A percentile compares a stretch with the other conserved stretches of the same genome.
phyloP scores from a whole-genome alignment of 2,113 vertebrate species.

The Mesoclemmys tuberculata region DNA sequence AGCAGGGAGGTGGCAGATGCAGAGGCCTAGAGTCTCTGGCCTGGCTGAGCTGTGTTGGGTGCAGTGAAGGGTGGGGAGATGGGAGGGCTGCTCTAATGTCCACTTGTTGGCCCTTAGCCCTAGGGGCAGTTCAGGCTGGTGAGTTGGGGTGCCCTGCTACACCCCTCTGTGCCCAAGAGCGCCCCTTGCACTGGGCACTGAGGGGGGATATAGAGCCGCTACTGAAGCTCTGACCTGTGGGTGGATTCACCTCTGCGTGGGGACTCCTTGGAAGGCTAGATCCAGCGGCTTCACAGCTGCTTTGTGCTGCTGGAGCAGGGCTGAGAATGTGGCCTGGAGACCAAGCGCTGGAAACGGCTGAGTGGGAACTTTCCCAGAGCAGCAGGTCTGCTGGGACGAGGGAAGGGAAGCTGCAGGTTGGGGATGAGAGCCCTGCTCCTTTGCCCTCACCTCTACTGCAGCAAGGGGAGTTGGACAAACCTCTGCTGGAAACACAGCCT shows the following conservation, averaged over 20 bases:
- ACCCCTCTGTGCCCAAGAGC: neutral
- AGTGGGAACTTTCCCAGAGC: neutral
- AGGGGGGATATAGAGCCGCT: neutral
- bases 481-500: neutral
- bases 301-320: neutral
- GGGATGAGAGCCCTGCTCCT: neutral
- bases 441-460: neutral
- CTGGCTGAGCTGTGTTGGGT: neutral
- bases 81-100: neutral
- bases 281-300: neutral
- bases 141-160: neutral
- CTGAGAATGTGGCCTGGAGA: neutral
- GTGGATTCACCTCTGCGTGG: neutral
- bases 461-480: neutral
- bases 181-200: neutral
- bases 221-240: neutral
- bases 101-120: neutral
- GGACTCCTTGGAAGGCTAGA: neutral
- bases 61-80: neutral
- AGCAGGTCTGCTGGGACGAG: neutral
- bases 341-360: rapidly evolving
- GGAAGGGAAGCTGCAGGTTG: neutral
- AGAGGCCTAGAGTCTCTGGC: neutral
- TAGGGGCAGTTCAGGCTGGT: neutral
- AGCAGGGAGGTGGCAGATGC: neutral